Conservation (phyloP, 2,113 vertebrate genomes). For the Deroptyus accipitrinus region DNA sequence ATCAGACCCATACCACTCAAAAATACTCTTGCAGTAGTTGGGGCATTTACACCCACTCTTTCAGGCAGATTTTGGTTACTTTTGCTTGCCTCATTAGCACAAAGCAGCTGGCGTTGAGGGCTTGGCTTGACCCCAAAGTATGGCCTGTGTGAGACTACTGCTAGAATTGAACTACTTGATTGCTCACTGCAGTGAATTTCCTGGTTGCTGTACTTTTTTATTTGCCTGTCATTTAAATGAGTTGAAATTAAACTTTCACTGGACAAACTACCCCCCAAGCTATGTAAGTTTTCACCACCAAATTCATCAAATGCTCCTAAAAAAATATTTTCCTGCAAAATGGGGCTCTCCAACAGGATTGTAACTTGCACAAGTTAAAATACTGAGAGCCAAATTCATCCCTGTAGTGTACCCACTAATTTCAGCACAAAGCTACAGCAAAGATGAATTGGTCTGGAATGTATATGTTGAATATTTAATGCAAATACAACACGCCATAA, state of each 20-base stretch:
- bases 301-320: not conserved
- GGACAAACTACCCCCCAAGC: not conserved
- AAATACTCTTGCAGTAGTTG: accelerated
- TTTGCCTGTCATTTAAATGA: not conserved
- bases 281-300: not conserved
- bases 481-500: constrained; percentile 40
- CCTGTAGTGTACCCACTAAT: not conserved
- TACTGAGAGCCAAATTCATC: not conserved
- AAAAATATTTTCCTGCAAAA: not conserved
- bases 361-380: not conserved
- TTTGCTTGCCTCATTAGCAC: constrained; percentile 14
- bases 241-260: not conserved
- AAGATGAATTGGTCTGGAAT: constrained; percentile 24
- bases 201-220: not conserved
- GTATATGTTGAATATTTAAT: constrained; percentile 47
- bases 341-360: not conserved
- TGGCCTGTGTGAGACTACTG: not conserved
- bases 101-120: constrained; percentile 29
- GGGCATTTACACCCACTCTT: not conserved
- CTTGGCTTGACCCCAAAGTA: constrained; percentile 8
- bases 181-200: not conserved
- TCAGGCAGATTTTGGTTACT: not conserved
- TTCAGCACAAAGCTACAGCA: not conserved
- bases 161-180: not conserved
- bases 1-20: not conserved